phyloP scores from a whole-genome alignment of 2,888 invertebrate species.

The Subacronicta megacephala region DNA sequence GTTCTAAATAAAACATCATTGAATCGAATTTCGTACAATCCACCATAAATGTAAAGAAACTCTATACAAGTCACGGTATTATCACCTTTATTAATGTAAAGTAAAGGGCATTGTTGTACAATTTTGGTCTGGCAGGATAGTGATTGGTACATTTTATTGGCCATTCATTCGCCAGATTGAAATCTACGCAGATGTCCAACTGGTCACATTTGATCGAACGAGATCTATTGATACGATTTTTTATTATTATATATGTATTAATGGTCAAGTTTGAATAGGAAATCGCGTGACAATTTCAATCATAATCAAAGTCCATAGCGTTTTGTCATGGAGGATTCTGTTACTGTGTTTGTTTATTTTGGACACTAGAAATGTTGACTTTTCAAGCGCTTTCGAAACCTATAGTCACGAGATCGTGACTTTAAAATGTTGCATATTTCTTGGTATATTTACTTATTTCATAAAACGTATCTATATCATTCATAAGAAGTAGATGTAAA shows the following conservation, averaged over 20 bases:
- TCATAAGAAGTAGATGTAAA: not conserved
- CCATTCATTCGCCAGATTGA: constrained; percentile 66
- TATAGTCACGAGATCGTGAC: constrained; percentile 39
- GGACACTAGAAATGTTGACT: constrained; percentile 27
- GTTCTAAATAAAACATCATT: constrained; percentile 84
- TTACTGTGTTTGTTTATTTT: constrained; percentile 40
- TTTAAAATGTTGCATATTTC: constrained; percentile 34
- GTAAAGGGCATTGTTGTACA: constrained; percentile 37
- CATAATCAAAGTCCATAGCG: constrained; percentile 14
- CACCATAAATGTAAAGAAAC: constrained; percentile 52
- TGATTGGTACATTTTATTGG: constrained; percentile 57
- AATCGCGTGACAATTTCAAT: constrained; percentile 54
- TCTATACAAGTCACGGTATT: constrained; percentile 37
- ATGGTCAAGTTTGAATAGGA: constrained; percentile 49
- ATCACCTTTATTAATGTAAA: constrained; percentile 31
- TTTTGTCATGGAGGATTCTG: constrained; percentile 30
- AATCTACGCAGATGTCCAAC: constrained; percentile 76
- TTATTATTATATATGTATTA: constrained; percentile 66
- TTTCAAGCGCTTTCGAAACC: constrained; percentile 13
- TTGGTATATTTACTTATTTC: constrained; percentile 26
- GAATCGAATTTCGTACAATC: constrained; percentile 80
- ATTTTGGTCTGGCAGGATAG: constrained; percentile 15
- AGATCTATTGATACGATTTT: constrained; percentile 76
- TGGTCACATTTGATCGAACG: constrained; percentile 70
- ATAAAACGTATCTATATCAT: not conserved